Percentiles rank a stretch among this genome's conserved stretches.
Conservation (phyloP, 2,113 vertebrate species). For the Gadus macrocephalus region DNA sequence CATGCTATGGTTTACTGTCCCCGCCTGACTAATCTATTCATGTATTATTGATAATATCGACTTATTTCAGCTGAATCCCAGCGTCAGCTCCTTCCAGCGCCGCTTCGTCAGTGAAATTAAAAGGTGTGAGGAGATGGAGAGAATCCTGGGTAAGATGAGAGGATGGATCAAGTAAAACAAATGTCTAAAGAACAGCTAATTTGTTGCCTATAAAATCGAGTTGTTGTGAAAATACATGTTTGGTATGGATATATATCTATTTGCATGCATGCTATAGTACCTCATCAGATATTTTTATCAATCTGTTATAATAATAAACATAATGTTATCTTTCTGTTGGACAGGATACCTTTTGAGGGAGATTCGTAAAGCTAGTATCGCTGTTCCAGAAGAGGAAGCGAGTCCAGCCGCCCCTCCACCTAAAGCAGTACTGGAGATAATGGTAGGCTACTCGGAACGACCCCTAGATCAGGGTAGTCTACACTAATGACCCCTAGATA, state of each 20-base stretch:
- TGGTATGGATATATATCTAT: no score
- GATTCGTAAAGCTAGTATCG: slow-evolving; percentile 84
- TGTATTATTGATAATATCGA: no score
- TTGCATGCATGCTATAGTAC: no score
- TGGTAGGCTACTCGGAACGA: slow-evolving; percentile 68
- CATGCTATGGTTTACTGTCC: no score
- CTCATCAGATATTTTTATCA: no score
- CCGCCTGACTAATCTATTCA: no score
- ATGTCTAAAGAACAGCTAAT: background rate
- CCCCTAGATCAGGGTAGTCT: slow-evolving; percentile 81
- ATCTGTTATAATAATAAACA: no score
- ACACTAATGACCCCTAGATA: background rate
- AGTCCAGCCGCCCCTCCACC: slow-evolving; percentile 86
- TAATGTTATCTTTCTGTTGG: no score
- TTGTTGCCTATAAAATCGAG: no score
- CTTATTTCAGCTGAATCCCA: slow-evolving; percentile 88
- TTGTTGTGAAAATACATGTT: no score
- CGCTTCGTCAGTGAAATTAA: slow-evolving; percentile 97
- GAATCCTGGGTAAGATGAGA: slow-evolving; percentile 78
- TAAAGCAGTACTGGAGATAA: slow-evolving; percentile 92
- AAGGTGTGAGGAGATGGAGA: slow-evolving; percentile 96
- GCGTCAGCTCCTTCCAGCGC: slow-evolving; percentile 91
- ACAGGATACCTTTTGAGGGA: slow-evolving; percentile 91
- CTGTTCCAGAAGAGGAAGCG: slow-evolving; percentile 83
- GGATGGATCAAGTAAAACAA: slow-evolving; percentile 4